Evolutionary conservation across 1,140 invertebrate genomes (phyloP).

Genomic region (Vanessa atalanta): DNA sequence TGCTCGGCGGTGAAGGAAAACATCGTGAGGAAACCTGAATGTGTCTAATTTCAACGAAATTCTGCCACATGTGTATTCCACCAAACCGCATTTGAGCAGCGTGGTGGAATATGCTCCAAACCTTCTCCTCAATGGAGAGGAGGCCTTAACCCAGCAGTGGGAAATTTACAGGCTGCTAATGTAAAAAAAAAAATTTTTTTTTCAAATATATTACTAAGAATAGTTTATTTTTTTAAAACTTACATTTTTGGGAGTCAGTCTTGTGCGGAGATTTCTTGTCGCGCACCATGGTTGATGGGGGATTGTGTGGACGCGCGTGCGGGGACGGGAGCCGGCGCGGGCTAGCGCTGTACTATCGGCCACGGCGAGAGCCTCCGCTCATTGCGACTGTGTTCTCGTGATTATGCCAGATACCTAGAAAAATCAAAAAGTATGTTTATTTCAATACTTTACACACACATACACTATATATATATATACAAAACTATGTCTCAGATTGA

Average conservation of each 20-base stretch:
- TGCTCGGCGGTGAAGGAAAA: no score
- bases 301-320: constrained; percentile 49
- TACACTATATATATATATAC: background rate
- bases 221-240: constrained; percentile 40
- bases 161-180: no score
- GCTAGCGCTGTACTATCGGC: constrained; percentile 72
- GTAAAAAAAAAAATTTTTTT: no score
- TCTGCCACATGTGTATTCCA: no score
- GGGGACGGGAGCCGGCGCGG: constrained; percentile 51
- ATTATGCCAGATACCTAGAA: constrained; percentile 76
- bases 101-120: no score
- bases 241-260: constrained; percentile 75
- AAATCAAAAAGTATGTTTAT: background rate
- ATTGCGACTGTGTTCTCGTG: constrained; percentile 72
- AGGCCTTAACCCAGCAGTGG: no score
- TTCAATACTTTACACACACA: no score
- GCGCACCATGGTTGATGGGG: constrained; percentile 66
- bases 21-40: no score
- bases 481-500: background rate
- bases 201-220: no score
- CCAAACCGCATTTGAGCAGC: no score
- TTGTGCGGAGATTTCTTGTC: constrained; percentile 74
- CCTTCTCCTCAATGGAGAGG: no score
- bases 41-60: no score
- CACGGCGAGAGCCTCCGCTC: constrained; percentile 59